A percentile compares a stretch with the other conserved stretches of the same genome.
Conservation (phyloP, 2,113 vertebrate species). For the Otus sunia region DNA sequence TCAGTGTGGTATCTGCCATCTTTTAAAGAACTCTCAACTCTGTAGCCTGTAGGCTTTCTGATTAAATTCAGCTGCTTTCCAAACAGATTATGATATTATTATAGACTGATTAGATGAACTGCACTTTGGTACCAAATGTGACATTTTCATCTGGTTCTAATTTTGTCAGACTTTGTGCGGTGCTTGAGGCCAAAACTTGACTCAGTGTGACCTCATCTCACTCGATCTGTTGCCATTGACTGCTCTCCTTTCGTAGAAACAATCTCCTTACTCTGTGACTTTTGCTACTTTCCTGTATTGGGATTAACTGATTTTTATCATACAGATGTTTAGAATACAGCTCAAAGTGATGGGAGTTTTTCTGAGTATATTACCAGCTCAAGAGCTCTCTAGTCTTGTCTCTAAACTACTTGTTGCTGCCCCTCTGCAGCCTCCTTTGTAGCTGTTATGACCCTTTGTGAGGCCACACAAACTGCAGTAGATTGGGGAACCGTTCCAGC, state of each 20-base stretch:
- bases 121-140: not conserved
- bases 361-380: not conserved
- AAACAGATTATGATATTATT: not conserved
- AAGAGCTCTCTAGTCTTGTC: not conserved
- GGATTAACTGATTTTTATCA: not conserved
- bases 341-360: not conserved
- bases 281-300: not conserved
- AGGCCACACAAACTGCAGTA: not conserved
- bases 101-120: not conserved
- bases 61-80: constrained; percentile 1
- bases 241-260: not conserved
- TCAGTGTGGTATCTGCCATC: not conserved
- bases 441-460: not conserved
- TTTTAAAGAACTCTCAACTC: not conserved
- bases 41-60: not conserved
- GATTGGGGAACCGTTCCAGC: not conserved
- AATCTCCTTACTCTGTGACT: not conserved
- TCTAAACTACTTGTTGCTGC: not conserved
- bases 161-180: not conserved
- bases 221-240: not conserved
- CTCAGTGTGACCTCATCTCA: not conserved
- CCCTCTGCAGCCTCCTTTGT: not conserved
- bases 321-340: not conserved
- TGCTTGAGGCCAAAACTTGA: not conserved
- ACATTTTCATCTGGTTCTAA: not conserved